Conservation (phyloP, 2,113 vertebrate species). For the Percina caprodes region DNA sequence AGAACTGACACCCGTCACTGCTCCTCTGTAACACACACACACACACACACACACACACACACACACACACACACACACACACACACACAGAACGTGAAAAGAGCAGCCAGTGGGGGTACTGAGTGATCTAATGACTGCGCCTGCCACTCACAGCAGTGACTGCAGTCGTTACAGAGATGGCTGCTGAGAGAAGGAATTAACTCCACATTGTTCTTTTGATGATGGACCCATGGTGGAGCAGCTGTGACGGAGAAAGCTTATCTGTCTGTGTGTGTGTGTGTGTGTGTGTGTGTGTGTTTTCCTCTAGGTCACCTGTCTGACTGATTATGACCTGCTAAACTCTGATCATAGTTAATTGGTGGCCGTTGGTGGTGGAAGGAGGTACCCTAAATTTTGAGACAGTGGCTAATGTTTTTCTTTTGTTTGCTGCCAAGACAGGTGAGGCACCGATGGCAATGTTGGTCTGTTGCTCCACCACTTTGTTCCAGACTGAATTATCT, state of each 20-base stretch:
- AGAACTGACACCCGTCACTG: conserved; percentile 65
- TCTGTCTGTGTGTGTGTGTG: conserved; percentile 19
- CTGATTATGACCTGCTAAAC: conserved; percentile 66
- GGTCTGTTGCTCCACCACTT: not conserved
- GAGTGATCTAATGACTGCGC: conserved; percentile 69
- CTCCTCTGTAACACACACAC: conserved; percentile 36
- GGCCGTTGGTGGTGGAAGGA: conserved; percentile 26
- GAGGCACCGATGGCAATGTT: not conserved
- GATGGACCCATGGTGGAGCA: conserved; percentile 60
- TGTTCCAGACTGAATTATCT: not conserved
- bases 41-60: not conserved
- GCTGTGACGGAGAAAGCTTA: conserved; percentile 47
- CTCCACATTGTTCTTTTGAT: conserved; percentile 55
- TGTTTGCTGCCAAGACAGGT: conserved; percentile 40
- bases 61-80: conserved; percentile 17
- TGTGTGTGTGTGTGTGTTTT: conserved; percentile 29
- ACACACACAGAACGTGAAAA: conserved; percentile 67
- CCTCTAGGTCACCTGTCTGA: conserved; percentile 69
- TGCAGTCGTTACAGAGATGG: conserved; percentile 58
- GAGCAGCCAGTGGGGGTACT: conserved; percentile 79
- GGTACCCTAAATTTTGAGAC: conserved; percentile 29
- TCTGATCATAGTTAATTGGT: conserved; percentile 74
- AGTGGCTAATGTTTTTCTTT: conserved; percentile 33
- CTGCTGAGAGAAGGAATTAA: conserved; percentile 54
- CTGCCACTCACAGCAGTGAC: conserved; percentile 73